These are phyloP conservation scores for Laticauda laticaudata DNA, from an alignment of 2,113 vertebrate species.

Conservation along the genomic window DNA sequence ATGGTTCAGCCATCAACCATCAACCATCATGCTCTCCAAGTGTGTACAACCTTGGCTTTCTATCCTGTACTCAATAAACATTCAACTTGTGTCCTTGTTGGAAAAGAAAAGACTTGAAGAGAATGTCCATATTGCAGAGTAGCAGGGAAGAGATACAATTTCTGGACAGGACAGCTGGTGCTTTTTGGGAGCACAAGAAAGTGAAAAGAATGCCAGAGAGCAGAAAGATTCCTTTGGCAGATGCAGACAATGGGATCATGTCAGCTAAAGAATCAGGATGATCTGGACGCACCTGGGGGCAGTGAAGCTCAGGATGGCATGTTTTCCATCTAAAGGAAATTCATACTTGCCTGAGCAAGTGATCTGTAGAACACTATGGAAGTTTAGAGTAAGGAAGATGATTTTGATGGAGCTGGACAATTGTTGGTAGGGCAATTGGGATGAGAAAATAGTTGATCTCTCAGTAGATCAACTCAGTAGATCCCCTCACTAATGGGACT, in stretches of 20 bases:
- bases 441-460: neutral
- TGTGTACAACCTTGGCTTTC: neutral
- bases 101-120: neutral
- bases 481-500: neutral
- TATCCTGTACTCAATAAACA: neutral
- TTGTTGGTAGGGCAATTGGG: neutral
- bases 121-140: neutral
- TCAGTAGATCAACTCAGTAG: neutral
- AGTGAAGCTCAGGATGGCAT: neutral
- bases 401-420: neutral
- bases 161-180: neutral
- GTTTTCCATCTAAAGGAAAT: neutral
- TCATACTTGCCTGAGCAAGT: neutral
- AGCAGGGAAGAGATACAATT: neutral
- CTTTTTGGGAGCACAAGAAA: neutral
- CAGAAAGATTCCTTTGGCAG: neutral
- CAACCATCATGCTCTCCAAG: neutral
- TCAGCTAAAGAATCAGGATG: neutral
- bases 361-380: neutral
- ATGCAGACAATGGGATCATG: neutral
- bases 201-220: neutral
- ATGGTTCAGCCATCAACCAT: neutral
- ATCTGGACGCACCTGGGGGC: neutral
- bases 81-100: neutral
- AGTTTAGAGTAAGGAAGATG: neutral